phyloP scores from a whole-genome alignment of 2,113 vertebrate species.

The Scortum barcoo region DNA sequence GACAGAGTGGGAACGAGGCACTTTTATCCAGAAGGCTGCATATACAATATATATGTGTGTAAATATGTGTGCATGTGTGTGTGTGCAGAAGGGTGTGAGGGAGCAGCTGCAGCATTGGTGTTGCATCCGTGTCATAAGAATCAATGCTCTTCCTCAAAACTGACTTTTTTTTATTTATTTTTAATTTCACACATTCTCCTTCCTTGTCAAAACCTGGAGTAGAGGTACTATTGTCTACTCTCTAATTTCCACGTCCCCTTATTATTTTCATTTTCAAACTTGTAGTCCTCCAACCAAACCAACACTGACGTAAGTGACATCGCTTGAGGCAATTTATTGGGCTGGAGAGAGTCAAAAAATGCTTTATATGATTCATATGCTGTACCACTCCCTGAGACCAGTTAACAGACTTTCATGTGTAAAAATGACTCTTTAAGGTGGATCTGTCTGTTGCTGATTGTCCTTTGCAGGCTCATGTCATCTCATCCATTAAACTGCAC shows the following conservation, averaged over 20 bases:
- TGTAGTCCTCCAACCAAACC: not conserved
- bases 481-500: not conserved
- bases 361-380: too few species aligned
- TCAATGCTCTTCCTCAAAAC: slow-evolving; percentile 24
- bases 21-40: slow-evolving; percentile 36
- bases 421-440: not conserved
- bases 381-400: not conserved
- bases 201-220: not conserved
- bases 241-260: not conserved
- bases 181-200: not conserved
- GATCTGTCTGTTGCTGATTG: not conserved
- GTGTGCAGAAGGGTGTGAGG: slow-evolving; percentile 20
- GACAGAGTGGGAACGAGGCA: slow-evolving; percentile 21
- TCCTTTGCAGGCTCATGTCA: not conserved
- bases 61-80: slow-evolving; percentile 9
- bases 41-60: not conserved
- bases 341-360: not conserved
- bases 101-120: slow-evolving; percentile 44
- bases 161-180: too few species aligned
- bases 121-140: slow-evolving; percentile 32
- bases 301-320: not conserved
- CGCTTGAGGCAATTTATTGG: too few species aligned
- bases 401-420: not conserved
- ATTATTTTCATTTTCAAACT: not conserved
- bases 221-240: too few species aligned